A percentile compares a stretch with the other conserved stretches of the same genome.
These are phyloP conservation scores for Heliconius hermathena DNA, from an alignment of 1,140 invertebrate species.

Conservation along the genomic window DNA sequence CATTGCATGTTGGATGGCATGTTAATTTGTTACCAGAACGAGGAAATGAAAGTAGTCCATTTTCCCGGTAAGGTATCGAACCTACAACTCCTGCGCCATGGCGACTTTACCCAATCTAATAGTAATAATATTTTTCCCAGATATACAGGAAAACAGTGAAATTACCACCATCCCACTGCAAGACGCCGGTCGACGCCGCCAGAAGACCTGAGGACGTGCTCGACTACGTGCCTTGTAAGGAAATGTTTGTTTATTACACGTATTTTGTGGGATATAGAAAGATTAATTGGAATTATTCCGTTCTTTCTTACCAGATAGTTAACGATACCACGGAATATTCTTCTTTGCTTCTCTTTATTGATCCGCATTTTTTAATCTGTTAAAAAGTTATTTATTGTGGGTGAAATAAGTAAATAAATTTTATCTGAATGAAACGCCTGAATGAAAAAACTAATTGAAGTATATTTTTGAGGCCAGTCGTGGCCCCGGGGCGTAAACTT, in stretches of 20 bases:
- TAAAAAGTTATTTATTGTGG: too few relatives aligned
- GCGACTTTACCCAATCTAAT: not conserved
- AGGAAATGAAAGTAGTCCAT: not conserved
- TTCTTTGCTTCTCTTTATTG: too few relatives aligned
- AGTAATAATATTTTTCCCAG: constrained; percentile 40
- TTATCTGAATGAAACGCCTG: too few relatives aligned
- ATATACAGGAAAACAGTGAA: constrained; percentile 76
- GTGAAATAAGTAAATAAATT: too few relatives aligned
- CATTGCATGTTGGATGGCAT: too few relatives aligned
- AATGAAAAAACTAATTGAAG: too few relatives aligned
- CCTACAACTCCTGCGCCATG: not conserved
- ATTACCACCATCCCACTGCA: constrained; percentile 70
- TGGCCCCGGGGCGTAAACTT: too few relatives aligned
- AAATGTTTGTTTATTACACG: not conserved
- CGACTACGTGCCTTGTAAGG: constrained; percentile 79
- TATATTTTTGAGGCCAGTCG: too few relatives aligned
- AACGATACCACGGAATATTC: too few relatives aligned
- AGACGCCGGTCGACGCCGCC: constrained; percentile 76
- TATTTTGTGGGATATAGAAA: not conserved
- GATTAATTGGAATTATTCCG: too few relatives aligned
- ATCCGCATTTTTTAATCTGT: too few relatives aligned
- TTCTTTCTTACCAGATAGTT: too few relatives aligned
- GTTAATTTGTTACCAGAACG: not conserved
- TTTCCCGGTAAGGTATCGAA: not conserved
- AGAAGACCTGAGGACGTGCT: constrained; percentile 79